A percentile compares a stretch with the other conserved stretches of the same genome.
Conservation (phyloP, 2,797 vertebrate genomes). For the Muscicapa comitata region DNA sequence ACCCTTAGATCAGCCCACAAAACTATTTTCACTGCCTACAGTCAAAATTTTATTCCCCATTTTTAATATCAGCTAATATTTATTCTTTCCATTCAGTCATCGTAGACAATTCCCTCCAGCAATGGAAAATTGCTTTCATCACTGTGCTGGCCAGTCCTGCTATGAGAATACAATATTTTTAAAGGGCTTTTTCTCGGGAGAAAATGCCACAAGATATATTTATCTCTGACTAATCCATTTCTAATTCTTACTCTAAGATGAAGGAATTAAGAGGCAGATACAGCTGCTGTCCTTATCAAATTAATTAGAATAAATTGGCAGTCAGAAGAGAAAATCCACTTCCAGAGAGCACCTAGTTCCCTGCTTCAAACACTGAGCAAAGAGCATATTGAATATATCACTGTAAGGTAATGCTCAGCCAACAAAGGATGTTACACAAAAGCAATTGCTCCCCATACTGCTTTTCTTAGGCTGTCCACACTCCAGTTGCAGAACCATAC, state of each 20-base stretch:
- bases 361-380: neutral
- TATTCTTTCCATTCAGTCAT: conserved; percentile 19
- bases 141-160: neutral
- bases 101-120: conserved; percentile 19
- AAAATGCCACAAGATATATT: conserved; percentile 63
- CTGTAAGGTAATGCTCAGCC: neutral
- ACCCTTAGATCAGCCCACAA: neutral
- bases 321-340: conserved; percentile 52
- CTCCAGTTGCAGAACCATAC: neutral
- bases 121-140: conserved; percentile 21
- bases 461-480: neutral
- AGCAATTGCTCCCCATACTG: neutral
- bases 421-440: neutral
- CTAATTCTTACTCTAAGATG: conserved; percentile 64
- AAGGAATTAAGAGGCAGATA: conserved; percentile 70
- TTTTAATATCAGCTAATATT: conserved; percentile 33
- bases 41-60: conserved; percentile 2
- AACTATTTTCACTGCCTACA: neutral
- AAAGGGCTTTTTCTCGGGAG: conserved; percentile 53
- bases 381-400: neutral
- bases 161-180: conserved; percentile 46
- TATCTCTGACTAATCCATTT: conserved; percentile 73
- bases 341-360: conserved; percentile 5
- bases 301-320: conserved; percentile 74
- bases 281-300: conserved; percentile 71